Evolutionary conservation across 2,113 vertebrate species (phyloP).

Genomic region (Azemiops feae): DNA sequence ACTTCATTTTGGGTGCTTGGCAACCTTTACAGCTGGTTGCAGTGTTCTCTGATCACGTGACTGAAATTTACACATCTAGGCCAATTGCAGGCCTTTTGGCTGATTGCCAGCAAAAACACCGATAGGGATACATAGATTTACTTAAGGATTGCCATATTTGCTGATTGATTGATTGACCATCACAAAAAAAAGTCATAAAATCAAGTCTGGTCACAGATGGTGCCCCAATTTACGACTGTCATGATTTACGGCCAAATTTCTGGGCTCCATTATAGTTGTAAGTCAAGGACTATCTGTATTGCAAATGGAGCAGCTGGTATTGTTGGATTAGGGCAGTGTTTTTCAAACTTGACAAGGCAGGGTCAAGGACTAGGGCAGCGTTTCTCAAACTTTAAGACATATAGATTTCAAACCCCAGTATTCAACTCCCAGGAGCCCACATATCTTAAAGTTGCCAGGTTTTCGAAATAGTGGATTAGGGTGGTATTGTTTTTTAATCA

Average conservation of each 20-base stretch:
- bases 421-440: neutral
- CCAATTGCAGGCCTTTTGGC: neutral
- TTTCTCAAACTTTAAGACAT: neutral
- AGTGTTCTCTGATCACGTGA: neutral
- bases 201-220: no score
- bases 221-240: no score
- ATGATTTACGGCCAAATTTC: no score
- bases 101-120: neutral
- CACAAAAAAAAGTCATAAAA: no score
- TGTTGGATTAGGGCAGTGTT: neutral
- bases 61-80: neutral
- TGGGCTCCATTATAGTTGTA: no score
- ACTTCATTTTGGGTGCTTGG: neutral
- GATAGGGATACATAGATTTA: neutral
- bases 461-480: neutral
- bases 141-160: neutral
- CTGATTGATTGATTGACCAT: no score
- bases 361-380: neutral
- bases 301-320: neutral
- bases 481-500: neutral
- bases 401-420: neutral
- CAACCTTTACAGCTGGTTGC: neutral
- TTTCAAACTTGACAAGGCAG: no score
- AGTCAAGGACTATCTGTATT: neutral
- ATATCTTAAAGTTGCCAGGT: neutral